phyloP scores from a whole-genome alignment of 1,140 invertebrate species.

The Stratiolaelaps scimitus region DNA sequence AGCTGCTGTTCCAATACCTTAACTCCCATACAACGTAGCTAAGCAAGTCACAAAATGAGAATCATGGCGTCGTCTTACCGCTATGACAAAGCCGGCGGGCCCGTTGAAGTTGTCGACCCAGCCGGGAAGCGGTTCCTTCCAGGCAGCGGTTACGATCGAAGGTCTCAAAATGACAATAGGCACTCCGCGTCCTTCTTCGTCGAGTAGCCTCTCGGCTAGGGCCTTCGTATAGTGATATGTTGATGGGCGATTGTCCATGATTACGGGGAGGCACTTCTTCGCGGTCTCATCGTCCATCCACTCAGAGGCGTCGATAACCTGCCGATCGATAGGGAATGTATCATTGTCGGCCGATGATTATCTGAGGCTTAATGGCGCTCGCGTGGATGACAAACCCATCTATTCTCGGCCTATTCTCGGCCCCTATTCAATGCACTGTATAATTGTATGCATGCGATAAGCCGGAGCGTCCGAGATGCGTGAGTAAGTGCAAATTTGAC shows the following conservation, averaged over 20 bases:
- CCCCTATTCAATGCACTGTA: too few relatives aligned
- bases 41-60: not conserved
- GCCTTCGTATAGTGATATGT: slow-evolving; percentile 46
- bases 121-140: slow-evolving; percentile 47
- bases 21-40: too few relatives aligned
- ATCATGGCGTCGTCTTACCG: slow-evolving; percentile 36
- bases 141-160: slow-evolving; percentile 49
- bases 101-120: slow-evolving; percentile 50
- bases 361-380: too few relatives aligned
- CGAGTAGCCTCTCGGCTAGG: slow-evolving; percentile 42
- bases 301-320: slow-evolving; percentile 34
- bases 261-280: slow-evolving; percentile 39
- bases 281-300: slow-evolving; percentile 46
- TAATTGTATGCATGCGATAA: too few relatives aligned
- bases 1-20: not conserved
- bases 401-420: too few relatives aligned
- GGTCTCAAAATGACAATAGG: slow-evolving; percentile 48
- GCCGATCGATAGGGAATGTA: too few relatives aligned
- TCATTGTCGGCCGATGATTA: too few relatives aligned
- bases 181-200: slow-evolving; percentile 40
- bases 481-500: too few relatives aligned
- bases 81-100: slow-evolving; percentile 46
- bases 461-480: too few relatives aligned
- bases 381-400: too few relatives aligned
- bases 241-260: slow-evolving; percentile 39